Base-by-base conservation (phyloP, 2,113 vertebrate species). In the Sisor rabdophorus region DNA sequence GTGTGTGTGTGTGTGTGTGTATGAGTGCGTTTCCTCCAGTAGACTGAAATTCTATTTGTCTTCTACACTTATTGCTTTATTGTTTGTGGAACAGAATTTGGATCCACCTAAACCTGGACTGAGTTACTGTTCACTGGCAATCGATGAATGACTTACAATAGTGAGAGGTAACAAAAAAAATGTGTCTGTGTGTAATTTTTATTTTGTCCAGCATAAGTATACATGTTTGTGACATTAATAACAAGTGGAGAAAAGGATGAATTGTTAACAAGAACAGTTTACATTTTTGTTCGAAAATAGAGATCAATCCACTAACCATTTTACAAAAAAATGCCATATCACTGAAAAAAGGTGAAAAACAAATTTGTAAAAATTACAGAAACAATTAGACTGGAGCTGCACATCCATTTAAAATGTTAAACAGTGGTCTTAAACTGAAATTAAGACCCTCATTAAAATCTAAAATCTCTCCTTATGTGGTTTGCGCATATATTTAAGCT, bases 381-480 rank as follows among this genome's bases (percentile, higher is more conserved):
- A 44, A 6, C 5, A 11, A 30, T 4, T 20, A 36, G 30, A 2
- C 15, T 50, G 17, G 47, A 52, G 50, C 68, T 54, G 68, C 17
- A 70, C 16, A 12, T 53, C 48, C 28, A 48, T 61, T 22, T 26
- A 64, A 16, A 48, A 54, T 73, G 24, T 30, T 47, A 5, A 56
- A 73, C 68, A 71, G 65, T 71, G 58, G 88, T 86, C 75, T 71
- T 85, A 76, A 83, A 80, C 76, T 74, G 32, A 7, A 4, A 36
- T 36, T 36, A 80, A 82, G 73, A 78, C 80, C 22, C 80, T 86
- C 80, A 78, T 81, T 82, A 83, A 78, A 84, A 86, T 83, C 84
- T 87, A 89, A 86, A 87, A 88, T 86, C 84, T 76, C 30, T 60
- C 30, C 47, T 19, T 56, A 50, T 32, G 60, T n/a, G 47, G 63